These are phyloP conservation scores for Cerastis leucographa DNA, from an alignment of 2,888 invertebrate species.

Conservation along the genomic window DNA sequence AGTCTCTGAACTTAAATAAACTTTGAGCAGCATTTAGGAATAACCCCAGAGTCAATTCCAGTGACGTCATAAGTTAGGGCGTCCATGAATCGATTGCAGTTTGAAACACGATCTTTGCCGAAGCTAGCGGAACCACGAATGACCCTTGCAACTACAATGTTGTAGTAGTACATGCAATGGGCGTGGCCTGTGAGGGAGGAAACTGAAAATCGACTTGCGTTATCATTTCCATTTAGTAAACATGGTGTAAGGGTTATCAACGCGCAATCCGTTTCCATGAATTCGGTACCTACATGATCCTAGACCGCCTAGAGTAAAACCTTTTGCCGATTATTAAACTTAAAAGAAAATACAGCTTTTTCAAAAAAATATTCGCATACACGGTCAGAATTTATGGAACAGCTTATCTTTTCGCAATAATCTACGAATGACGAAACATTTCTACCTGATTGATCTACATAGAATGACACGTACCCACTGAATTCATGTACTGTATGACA, in stretches of 20 bases:
- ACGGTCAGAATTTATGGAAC: not conserved
- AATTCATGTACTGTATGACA: too few relatives aligned
- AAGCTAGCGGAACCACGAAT: slow-evolving; percentile 2
- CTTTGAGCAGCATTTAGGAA: not conserved
- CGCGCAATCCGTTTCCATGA: not conserved
- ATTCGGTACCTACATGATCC: not conserved
- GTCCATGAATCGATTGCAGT: not conserved
- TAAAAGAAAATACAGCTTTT: not conserved
- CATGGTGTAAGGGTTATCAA: not conserved
- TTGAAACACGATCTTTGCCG: not conserved
- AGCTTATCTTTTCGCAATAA: not conserved
- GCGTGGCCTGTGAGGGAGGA: not conserved
- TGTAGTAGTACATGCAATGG: slow-evolving; percentile 3
- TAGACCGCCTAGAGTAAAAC: not conserved
- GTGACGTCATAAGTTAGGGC: slow-evolving; percentile 14
- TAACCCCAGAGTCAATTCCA: not conserved
- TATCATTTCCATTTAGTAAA: not conserved
- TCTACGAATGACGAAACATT: not conserved
- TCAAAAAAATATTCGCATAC: not conserved
- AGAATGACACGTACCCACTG: not conserved
- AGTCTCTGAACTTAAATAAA: not conserved
- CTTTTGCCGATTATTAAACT: not conserved
- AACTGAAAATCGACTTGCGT: slow-evolving; percentile 28
- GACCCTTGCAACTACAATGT: slow-evolving; percentile 6
- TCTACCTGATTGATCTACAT: not conserved